Base-by-base conservation (phyloP, 2,797 vertebrate species). In the Brachyrhaphis roseni region DNA sequence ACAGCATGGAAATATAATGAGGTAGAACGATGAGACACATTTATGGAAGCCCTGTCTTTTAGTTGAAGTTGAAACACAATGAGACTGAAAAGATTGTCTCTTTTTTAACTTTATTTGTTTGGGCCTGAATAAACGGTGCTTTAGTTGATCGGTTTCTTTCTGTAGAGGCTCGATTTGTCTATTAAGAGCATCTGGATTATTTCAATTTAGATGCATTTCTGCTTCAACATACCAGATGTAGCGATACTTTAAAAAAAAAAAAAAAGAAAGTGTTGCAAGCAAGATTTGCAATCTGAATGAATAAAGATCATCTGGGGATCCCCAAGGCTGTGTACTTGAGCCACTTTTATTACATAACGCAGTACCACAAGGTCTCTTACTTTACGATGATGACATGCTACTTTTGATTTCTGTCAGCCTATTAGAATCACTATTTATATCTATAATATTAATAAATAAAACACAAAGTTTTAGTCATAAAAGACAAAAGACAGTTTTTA, bases 1-100 rank as follows among this genome's bases (percentile, higher is more conserved):
- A 57, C 47, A 66, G 64, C 1, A 1, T 8, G 31, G 75, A 51
- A 77, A 28, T 62, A 66, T 41, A 68, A 66, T 76, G 71, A 75
- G 46, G 53, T 41, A 31, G 31, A 78, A 66, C 45, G 49, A 76
- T 53, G 13, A 41, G 34, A 6, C 41, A 7, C 68, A 16, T 18
- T 70, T 13, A n/a, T n/a, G 12, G 26, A 43, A 45, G 68, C 3
- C 26, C 41, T 28, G 41, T 45, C 41, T 15, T 71, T 7, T 26
- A 45, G 41, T 71, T 45, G n/a, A 43, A 43, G 26, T 71, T n/a
- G 43, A 43, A 15, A 13, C n/a, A 71, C 23, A 8, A 28, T 8
- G 36, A 66, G 7, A 39, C 66, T 11, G 41, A 26, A 20, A 39
- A 39, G 10, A 66, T 2, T 2, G 36, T 34, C 20, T 70, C 26